Evolutionary conservation across 2,113 vertebrate genomes (phyloP).

Genomic region (Campylomormyrus numenius): DNA sequence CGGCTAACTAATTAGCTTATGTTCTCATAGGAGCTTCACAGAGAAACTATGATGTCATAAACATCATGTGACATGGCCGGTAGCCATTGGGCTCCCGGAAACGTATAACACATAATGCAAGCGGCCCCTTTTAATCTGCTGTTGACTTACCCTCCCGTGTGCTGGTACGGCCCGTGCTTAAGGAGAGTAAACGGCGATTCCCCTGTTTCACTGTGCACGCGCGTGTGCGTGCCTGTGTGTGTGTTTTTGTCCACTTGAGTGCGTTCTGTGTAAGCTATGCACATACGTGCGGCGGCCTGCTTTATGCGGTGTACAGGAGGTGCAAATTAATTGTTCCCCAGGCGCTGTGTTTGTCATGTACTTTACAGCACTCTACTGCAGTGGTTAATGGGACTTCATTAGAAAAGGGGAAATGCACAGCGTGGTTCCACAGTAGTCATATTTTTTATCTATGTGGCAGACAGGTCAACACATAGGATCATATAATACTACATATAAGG

Average conservation of each 20-base stretch:
- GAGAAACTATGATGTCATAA: slow-evolving; percentile 13
- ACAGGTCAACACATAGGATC: background rate
- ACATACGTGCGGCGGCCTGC: background rate
- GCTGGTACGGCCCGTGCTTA: background rate
- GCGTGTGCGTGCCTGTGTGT: background rate
- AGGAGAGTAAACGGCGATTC: background rate
- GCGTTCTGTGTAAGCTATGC: slow-evolving; percentile 2
- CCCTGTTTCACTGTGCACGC: background rate
- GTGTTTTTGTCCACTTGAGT: background rate
- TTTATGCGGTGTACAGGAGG: slow-evolving; percentile 12
- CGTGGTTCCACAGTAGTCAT: background rate
- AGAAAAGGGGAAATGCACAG: background rate
- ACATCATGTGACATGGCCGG: slow-evolving; percentile 6
- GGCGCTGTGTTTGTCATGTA: background rate
- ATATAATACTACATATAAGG: background rate
- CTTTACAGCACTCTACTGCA: background rate
- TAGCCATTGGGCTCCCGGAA: background rate
- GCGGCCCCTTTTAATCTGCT: background rate
- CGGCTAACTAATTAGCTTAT: background rate
- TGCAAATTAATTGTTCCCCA: slow-evolving; percentile 17
- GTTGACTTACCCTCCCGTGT: background rate
- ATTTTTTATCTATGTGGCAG: background rate
- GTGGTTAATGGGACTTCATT: slow-evolving; percentile 15
- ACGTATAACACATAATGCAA: background rate
- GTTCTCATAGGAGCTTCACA: slow-evolving; percentile 8